These are phyloP conservation scores for Zaprionus inermis DNA, from an alignment of 1,140 invertebrate species.

Conservation along the genomic window DNA sequence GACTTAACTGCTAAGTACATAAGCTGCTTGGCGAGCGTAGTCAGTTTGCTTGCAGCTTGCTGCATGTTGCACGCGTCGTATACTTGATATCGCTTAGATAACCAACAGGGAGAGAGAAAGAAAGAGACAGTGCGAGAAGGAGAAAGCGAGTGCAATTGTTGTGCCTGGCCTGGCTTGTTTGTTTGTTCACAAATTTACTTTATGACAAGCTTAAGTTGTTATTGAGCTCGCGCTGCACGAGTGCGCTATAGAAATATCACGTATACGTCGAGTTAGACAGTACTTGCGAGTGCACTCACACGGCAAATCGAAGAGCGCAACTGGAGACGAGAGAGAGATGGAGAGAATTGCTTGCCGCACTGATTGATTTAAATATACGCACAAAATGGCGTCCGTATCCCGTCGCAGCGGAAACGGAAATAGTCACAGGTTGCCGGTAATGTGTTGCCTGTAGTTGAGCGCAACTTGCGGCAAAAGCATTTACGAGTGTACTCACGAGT, in stretches of 20 bases:
- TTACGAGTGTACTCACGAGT: neutral
- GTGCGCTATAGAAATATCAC: neutral
- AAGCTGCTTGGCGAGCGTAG: neutral
- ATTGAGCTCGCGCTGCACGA: neutral
- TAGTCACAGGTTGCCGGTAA: neutral
- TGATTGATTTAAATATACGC: neutral
- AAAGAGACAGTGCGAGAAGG: neutral
- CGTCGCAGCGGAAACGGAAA: neutral
- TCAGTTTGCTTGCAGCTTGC: neutral
- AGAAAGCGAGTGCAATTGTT: neutral
- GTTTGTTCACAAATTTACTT: constrained; percentile 6
- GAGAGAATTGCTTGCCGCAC: neutral
- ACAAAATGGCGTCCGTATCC: too few species aligned
- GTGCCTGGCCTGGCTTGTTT: neutral
- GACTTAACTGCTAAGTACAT: constrained; percentile 5
- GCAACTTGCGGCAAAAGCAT: neutral
- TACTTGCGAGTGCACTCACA: neutral
- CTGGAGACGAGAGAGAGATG: neutral
- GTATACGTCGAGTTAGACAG: neutral
- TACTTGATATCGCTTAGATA: constrained; percentile 3
- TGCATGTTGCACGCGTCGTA: neutral
- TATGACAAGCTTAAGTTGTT: constrained; percentile 12
- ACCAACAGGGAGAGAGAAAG: neutral
- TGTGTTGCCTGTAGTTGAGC: neutral
- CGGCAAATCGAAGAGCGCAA: neutral